phyloP scores from a whole-genome alignment of 2,888 invertebrate species.

The Rhagonycha fulva region DNA sequence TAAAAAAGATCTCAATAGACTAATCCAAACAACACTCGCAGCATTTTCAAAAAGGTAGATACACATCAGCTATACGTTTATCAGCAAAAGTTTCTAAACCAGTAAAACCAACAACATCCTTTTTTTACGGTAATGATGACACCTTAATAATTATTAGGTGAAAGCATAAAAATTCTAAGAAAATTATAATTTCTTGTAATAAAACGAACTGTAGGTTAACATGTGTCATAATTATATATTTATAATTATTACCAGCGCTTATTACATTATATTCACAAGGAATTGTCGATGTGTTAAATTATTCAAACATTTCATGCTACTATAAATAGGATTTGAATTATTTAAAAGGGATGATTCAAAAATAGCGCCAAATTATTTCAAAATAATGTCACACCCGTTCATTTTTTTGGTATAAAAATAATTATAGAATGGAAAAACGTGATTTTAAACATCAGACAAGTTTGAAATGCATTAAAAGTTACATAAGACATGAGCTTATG shows the following conservation, averaged over 20 bases:
- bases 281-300: neutral
- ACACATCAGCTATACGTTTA: no score
- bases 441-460: neutral
- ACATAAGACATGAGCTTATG: neutral
- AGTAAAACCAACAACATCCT: neutral
- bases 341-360: neutral
- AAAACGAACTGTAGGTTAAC: neutral
- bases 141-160: neutral
- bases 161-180: neutral
- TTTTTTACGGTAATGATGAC: neutral
- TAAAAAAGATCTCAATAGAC: no score
- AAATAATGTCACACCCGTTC: neutral
- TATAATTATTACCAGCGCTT: neutral
- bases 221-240: neutral
- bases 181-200: neutral
- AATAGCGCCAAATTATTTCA: neutral
- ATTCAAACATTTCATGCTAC: neutral
- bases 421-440: neutral
- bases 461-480: neutral
- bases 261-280: neutral
- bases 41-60: neutral
- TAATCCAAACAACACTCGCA: neutral
- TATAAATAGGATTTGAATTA: neutral
- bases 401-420: neutral
- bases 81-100: neutral